Evolutionary conservation across 2,888 invertebrate genomes (phyloP).

Genomic region (Baronia brevicornis): DNA sequence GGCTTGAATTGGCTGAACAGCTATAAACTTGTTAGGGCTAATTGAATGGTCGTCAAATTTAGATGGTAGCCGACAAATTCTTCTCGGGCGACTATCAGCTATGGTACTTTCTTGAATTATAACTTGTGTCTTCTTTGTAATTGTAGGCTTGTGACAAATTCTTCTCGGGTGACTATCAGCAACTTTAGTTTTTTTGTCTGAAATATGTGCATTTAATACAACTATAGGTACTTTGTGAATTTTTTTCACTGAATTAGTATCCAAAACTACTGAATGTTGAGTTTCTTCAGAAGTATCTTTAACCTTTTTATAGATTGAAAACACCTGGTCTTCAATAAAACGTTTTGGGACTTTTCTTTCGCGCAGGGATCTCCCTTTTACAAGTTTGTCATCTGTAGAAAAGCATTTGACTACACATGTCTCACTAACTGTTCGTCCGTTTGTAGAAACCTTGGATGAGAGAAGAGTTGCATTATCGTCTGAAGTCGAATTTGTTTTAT

Average conservation of each 20-base stretch:
- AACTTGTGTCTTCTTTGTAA: too few species aligned
- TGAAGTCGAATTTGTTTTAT: slow-evolving; percentile 62
- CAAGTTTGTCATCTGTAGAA: slow-evolving; percentile 11
- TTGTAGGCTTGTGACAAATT: too few species aligned
- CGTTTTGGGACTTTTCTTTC: slow-evolving; percentile 43
- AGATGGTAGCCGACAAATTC: slow-evolving; percentile 49
- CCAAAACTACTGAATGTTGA: too few species aligned
- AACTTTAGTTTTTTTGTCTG: too few species aligned
- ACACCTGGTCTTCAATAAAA: slow-evolving; percentile 34
- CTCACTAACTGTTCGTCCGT: slow-evolving; percentile 22
- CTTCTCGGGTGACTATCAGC: too few species aligned
- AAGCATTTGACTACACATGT: too few species aligned
- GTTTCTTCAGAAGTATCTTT: slow-evolving; percentile 16
- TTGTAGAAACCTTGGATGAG: slow-evolving; percentile 18
- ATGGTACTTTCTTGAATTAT: slow-evolving; percentile 33
- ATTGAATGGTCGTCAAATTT: slow-evolving; percentile 51
- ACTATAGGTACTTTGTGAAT: slow-evolving; percentile 3
- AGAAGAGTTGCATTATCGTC: slow-evolving; percentile 47
- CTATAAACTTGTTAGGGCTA: slow-evolving; percentile 49
- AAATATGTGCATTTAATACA: too few species aligned
- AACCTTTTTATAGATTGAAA: slow-evolving; percentile 33
- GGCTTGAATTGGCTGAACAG: slow-evolving; percentile 46
- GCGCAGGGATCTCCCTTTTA: slow-evolving; percentile 33
- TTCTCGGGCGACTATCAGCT: slow-evolving; percentile 40
- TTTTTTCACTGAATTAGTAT: slow-evolving; percentile 5